phyloP scores from a whole-genome alignment of 2,797 vertebrate species.

The Huso huso region DNA sequence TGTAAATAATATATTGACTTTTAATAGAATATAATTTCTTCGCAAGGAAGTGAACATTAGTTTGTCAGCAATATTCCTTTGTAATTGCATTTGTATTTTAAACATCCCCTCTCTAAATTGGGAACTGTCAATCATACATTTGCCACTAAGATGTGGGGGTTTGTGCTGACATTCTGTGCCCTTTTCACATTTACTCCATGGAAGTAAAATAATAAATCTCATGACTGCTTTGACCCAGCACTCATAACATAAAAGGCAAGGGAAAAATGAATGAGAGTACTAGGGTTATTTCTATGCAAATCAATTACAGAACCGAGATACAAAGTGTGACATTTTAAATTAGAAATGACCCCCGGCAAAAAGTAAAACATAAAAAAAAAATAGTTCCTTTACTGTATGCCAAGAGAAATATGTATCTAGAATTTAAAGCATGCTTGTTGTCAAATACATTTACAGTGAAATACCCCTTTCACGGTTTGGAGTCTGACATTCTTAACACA shows the following conservation, averaged over 20 bases:
- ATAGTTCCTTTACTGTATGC: conserved; percentile 8
- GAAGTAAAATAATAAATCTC: conserved; percentile 55
- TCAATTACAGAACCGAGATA: conserved; percentile 31
- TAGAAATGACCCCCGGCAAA: conserved; percentile 21
- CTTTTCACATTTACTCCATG: conserved; percentile 59
- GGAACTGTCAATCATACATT: conserved; percentile 50
- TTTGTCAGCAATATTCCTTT: conserved; percentile 18
- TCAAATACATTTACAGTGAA: too few species aligned
- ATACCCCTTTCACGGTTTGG: too few species aligned
- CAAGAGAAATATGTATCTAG: background rate
- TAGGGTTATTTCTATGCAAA: conserved; percentile 44
- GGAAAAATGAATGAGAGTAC: conserved; percentile 25
- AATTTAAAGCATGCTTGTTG: too few species aligned
- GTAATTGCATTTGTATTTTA: conserved; percentile 39
- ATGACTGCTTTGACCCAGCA: conserved; percentile 39
- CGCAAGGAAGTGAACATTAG: background rate
- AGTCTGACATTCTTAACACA: too few species aligned
- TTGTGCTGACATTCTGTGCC: conserved; percentile 53
- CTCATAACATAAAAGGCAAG: conserved; percentile 31
- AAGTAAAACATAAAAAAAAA: conserved; percentile 10
- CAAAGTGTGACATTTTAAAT: conserved; percentile 34
- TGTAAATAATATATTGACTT: too few species aligned
- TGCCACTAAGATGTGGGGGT: conserved; percentile 34
- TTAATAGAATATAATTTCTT: too few species aligned
- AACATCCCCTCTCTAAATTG: conserved; percentile 18